Evolutionary conservation across 1,140 invertebrate species (phyloP), one percentile per base, ranked within the genome.

Genomic region (Drosophila sturtevanti): DNA sequence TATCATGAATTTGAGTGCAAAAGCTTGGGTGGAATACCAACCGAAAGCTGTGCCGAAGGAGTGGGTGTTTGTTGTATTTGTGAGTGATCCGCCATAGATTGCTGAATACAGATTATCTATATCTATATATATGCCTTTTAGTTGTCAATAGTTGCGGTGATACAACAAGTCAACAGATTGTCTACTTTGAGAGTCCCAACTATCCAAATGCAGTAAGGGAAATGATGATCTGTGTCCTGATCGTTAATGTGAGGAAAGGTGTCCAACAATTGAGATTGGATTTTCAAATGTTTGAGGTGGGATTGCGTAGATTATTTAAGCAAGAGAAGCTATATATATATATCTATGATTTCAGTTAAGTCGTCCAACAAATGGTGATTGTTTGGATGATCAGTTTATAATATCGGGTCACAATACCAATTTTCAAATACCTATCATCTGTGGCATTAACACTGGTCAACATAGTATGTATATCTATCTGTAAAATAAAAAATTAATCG

Each of bases 11-110:
- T 93, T 41, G 94, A 96, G 78, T 97, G 96, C 84, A 90, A 93
- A 18, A 91, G 92, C 31, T 66, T 93, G 22, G 94, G 94, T 18
- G 96, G 96, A 16, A 92, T 92, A 18, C 84, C 93, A 7, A 93
- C 94, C 77, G 95, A 95, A n/a, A 87, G 92, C 5, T 97, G 96
- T 92, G 96, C 95, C 21, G 94, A 95, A 81, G 95, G 95, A 16
- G 95, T 95, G 82, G 96, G 95, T 4, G 94, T 94, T n/a, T 96
- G 96, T 77, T 96, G 96, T 81, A 92, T 95, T 58, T 94, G 95
- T 96, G 93, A 95, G 90, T 91, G 44, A 22, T 60, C 66, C n/a
- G n/a, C n/a, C n/a, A n/a, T n/a, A n/a, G n/a, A n/a, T n/a, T n/a
- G n/a, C n/a, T n/a, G n/a, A n/a, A n/a, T n/a, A n/a, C n/a, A n/a